phyloP scores from a whole-genome alignment of 2,113 vertebrate species.

The Pangasianodon hypophthalmus region DNA sequence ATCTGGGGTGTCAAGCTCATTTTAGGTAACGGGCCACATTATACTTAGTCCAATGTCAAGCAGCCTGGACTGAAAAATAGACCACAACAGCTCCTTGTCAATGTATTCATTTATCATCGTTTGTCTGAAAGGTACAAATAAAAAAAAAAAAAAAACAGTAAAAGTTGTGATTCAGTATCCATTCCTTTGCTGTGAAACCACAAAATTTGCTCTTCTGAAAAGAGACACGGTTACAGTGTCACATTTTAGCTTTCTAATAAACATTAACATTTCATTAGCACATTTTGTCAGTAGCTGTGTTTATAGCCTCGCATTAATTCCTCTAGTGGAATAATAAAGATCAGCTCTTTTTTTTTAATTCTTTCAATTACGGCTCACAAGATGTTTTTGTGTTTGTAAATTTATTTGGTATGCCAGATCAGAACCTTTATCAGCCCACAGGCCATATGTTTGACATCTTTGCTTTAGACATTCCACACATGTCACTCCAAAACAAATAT shows the following conservation, averaged over 20 bases:
- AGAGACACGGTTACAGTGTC: not conserved
- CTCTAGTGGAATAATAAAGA: not conserved
- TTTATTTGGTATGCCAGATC: not conserved
- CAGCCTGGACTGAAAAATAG: not conserved
- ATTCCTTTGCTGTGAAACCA: not conserved
- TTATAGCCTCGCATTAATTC: not conserved
- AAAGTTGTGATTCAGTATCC: not conserved
- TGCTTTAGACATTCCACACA: not conserved
- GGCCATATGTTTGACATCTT: no score
- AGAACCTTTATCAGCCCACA: not conserved
- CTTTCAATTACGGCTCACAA: not conserved
- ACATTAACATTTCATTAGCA: not conserved
- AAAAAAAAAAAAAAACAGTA: not conserved
- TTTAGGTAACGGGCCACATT: not conserved
- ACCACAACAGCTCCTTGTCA: not conserved
- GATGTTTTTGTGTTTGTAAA: not conserved
- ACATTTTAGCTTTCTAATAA: not conserved
- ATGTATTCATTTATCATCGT: not conserved
- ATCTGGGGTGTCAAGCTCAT: slow-evolving; percentile 3
- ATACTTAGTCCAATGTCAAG: not conserved
- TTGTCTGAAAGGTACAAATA: not conserved
- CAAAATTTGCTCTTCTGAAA: not conserved
- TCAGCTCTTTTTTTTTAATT: not conserved
- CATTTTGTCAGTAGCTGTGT: not conserved
- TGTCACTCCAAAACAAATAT: not conserved